Evolutionary conservation across 1,140 invertebrate species (phyloP).

Genomic region (Phymorhynchus buccinoides): DNA sequence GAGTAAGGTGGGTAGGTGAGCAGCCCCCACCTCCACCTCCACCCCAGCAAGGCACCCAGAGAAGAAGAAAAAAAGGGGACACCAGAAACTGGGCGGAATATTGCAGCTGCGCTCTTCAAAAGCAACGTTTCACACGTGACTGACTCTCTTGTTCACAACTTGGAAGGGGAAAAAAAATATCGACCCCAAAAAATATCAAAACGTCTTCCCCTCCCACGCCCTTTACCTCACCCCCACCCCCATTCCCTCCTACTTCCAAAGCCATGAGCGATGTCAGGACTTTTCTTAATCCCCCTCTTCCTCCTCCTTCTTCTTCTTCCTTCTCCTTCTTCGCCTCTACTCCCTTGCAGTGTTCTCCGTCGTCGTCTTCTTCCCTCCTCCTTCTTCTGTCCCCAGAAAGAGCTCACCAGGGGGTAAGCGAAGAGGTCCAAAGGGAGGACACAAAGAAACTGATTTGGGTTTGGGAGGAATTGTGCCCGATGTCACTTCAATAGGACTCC

Average conservation of each 20-base stretch:
- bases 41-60: no score
- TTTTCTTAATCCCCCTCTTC: neutral
- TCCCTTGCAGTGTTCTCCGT: no score
- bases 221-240: no score
- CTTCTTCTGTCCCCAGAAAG: no score
- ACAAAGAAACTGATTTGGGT: constrained; percentile 11
- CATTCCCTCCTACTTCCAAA: neutral
- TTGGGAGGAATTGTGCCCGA: neutral
- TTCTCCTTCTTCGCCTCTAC: neutral
- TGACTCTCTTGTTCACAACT: neutral
- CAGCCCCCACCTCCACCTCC: no score
- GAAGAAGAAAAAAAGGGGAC: no score
- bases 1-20: no score
- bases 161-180: neutral
- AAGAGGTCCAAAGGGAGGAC: neutral
- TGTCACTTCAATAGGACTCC: neutral
- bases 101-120: neutral
- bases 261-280: neutral
- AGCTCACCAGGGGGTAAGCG: neutral
- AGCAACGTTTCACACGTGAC: neutral
- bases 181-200: neutral
- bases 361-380: no score
- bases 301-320: neutral
- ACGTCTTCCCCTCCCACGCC: neutral
- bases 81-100: neutral